phyloP scores from a whole-genome alignment of 1,140 invertebrate genomes.

The Phortica variegata region DNA sequence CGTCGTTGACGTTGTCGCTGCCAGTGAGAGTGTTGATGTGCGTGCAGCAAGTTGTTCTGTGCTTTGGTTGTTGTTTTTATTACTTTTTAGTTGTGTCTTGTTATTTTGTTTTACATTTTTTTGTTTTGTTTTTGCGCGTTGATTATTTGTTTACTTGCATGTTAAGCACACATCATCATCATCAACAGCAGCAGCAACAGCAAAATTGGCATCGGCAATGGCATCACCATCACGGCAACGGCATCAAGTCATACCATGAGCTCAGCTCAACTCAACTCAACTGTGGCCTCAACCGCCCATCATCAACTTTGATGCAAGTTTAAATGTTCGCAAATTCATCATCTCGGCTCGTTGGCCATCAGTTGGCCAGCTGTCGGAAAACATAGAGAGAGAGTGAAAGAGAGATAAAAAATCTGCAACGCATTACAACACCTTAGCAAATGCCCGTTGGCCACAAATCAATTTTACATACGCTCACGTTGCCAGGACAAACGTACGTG shows the following conservation, averaged over 20 bases:
- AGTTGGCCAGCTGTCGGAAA: too few relatives aligned
- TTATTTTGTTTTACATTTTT: too few relatives aligned
- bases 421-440: constrained; percentile 44
- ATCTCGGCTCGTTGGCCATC: neutral
- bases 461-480: constrained; percentile 18
- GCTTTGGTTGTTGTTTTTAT: too few relatives aligned
- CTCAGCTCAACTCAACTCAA: too few relatives aligned
- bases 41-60: too few relatives aligned
- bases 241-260: neutral
- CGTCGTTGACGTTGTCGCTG: constrained; percentile 37
- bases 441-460: constrained; percentile 25
- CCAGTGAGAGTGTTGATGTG: constrained; percentile 3
- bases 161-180: constrained; percentile 21
- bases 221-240: too few relatives aligned
- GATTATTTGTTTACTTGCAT: constrained; percentile 56
- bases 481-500: too few relatives aligned
- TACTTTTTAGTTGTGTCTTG: too few relatives aligned
- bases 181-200: constrained; percentile 4
- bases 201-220: too few relatives aligned
- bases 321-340: constrained; percentile 14
- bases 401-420: constrained; percentile 7
- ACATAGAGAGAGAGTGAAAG: too few relatives aligned
- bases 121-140: constrained; percentile 15
- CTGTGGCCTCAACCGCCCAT: too few relatives aligned
- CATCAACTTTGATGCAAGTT: constrained; percentile 4